Conservation (phyloP, 2,888 invertebrate species). For the Drosophila bunnanda region DNA sequence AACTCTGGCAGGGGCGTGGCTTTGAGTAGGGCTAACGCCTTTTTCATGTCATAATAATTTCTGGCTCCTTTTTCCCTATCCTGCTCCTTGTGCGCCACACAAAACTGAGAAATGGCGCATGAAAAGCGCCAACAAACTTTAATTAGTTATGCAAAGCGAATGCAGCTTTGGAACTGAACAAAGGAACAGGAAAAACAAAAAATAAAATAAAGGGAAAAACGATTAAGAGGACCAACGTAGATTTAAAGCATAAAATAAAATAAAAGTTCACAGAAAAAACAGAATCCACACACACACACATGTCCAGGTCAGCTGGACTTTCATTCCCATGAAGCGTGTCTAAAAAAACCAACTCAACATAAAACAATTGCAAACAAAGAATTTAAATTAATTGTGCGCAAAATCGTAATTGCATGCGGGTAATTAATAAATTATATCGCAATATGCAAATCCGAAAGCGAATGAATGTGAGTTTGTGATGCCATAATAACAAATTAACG, state of each 20-base stretch:
- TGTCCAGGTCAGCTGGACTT: constrained; percentile 19
- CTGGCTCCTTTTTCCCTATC: constrained; percentile 33
- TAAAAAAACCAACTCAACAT: constrained; percentile 19
- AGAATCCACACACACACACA: constrained; percentile 47
- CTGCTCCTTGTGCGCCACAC: constrained; percentile 19
- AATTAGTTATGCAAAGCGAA: constrained; percentile 76
- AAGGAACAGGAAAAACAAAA: constrained; percentile 42
- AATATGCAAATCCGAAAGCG: constrained; percentile 50
- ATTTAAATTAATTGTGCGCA: constrained; percentile 44
- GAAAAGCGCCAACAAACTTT: constrained; percentile 70
- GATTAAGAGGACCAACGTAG: constrained; percentile 33
- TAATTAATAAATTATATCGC: constrained; percentile 61
- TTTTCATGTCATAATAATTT: constrained; percentile 73
- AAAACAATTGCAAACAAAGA: constrained; percentile 18
- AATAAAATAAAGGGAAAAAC: constrained; percentile 35
- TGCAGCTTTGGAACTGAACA: constrained; percentile 52
- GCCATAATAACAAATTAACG: constrained; percentile 63
- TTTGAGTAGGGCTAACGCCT: constrained; percentile 57
- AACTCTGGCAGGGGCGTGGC: constrained; percentile 31
- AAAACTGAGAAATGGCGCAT: constrained; percentile 61
- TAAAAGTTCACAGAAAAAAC: constrained; percentile 19
- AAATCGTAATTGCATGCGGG: constrained; percentile 53
- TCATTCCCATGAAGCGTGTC: constrained; percentile 46
- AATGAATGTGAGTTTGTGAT: constrained; percentile 19
- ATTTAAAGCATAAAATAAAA: constrained; percentile 56